Evolutionary conservation across 2,797 vertebrate genomes (phyloP), one percentile per base, ranked within the genome.

Genomic region (Nyctibius grandis): DNA sequence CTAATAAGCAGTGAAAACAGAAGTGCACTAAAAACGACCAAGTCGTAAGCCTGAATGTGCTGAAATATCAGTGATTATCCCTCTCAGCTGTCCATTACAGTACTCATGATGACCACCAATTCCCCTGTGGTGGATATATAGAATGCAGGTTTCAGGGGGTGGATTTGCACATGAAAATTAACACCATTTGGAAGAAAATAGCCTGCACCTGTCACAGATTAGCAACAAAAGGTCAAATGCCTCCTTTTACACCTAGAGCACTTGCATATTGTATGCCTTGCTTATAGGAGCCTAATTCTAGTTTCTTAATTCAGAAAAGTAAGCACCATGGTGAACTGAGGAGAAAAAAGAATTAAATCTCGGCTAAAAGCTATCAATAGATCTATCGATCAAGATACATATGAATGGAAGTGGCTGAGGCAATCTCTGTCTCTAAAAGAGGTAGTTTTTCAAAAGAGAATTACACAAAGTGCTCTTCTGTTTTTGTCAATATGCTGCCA

Each of bases 391-490:
- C 72, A 93, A 97, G 97, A 96, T 96, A 95, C 85, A 94, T 86
- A 85, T 96, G 96, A 97, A 97, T 84, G 96, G 88, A 96, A 96
- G 73, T 90, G 96, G 94, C 93, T 96, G 95, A 98, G 92, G 97
- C 98, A 98, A 98, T 98, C 96, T 98, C 97, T 97, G 91, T 95
- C 94, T 97, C 97, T 98, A 98, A 98, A 98, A 98, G 97, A 97
- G 96, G 97, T 97, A 98, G 96, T 97, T 98, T 98, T 98, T 98
- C 97, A 98, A 98, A 98, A 94, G 96, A 98, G 98, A 99, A 98
- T 98, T 98, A 98, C 95, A 98, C 97, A 98, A 98, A 99, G 97
- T 98, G 98, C 97, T 97, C 96, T 87, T 97, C 93, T 98, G 97
- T 96, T 97, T 98, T 98, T 98, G 98, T 98, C 98, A 98, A 98